Evolutionary conservation across 30 jellyfish, hydroid and myxozoan genomes (phyloP), one percentile per base, ranked within the genome.

Genomic region (Cassiopea andromeda): DNA sequence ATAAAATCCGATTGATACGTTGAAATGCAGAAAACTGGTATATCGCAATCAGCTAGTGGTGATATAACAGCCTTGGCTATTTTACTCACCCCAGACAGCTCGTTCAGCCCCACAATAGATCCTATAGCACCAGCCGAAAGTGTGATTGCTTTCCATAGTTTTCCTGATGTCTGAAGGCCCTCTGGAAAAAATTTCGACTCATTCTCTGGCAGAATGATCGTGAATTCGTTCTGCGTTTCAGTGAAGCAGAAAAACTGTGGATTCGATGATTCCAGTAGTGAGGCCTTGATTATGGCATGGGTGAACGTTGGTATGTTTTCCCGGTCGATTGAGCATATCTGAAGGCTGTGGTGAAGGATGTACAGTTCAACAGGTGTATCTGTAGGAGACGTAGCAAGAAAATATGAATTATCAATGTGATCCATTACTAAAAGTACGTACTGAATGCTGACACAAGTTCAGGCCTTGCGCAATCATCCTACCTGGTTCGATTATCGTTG

Each of bases 81-180:
- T 82, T 96, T 96, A 87, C 97, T 91, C 27, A 92, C 97, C 44
- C 99, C 99, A 46, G 93, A 93, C 43, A 96, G 89, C 49, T 92
- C 98, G 14, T 84, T 78, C 14, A 54, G 60, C 43, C 90, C 94
- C 69, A 97, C 99, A 46, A 96, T 64, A 1, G 99, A 98, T 45
- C 99, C 99, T 27, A 96, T 64, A 1, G 99, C 99, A 27, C 99
- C 99, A 15, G 97, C 97, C n/a, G 99, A 96, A 2, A 96, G 96
- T 1, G 99, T 96, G 50, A 96, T 70, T 18, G 94, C 98, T 68
- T 98, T 84, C 99, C 99, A 96, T 19, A 82, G 81, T 46, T 82
- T 90, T 0, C 96, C 97, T 7, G 97, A 96, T 19, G 89, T 90
- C 61, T 19, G 68, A 66, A 87, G 38, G 19, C 85, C 87, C 1